Conservation (phyloP, 1,140 invertebrate genomes). For the Thaumatotibia leucotreta region DNA sequence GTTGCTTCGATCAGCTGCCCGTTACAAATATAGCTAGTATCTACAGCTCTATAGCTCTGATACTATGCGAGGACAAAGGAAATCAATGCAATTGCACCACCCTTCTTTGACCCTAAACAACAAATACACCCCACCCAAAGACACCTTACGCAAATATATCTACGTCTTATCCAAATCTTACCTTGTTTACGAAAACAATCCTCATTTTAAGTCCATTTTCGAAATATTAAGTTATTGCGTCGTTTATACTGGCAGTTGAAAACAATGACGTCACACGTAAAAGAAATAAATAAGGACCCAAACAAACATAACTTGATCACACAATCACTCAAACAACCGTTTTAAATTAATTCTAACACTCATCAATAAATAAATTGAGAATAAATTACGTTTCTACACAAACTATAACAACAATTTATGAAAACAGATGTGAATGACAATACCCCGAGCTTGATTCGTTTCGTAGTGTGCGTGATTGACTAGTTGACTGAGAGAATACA, state of each 20-base stretch:
- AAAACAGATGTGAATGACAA: constrained; percentile 69
- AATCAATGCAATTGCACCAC: constrained; percentile 56
- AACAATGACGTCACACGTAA: constrained; percentile 73
- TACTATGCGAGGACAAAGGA: constrained; percentile 69
- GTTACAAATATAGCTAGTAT: constrained; percentile 19
- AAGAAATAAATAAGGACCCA: constrained; percentile 45
- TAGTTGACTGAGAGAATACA: constrained; percentile 9
- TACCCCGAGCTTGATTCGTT: constrained; percentile 42
- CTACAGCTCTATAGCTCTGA: constrained; percentile 21
- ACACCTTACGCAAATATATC: constrained; percentile 12
- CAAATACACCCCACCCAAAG: background rate
- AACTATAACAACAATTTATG: constrained; percentile 64
- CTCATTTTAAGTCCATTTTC: constrained; percentile 74
- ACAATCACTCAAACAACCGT: constrained; percentile 26
- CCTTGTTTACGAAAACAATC: constrained; percentile 67
- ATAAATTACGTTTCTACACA: constrained; percentile 59
- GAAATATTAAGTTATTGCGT: constrained; percentile 72
- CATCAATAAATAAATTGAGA: constrained; percentile 48
- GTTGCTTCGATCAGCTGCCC: constrained; percentile 41
- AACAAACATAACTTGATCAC: constrained; percentile 40
- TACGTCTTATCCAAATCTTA: constrained; percentile 35
- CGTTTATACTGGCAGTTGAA: constrained; percentile 71
- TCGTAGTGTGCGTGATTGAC: constrained; percentile 33
- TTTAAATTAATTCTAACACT: constrained; percentile 33
- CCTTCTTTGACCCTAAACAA: constrained; percentile 9